A percentile compares a stretch with the other conserved stretches of the same genome.
phyloP scores from a whole-genome alignment of 1,140 invertebrate species.

The Papilio helenus region DNA sequence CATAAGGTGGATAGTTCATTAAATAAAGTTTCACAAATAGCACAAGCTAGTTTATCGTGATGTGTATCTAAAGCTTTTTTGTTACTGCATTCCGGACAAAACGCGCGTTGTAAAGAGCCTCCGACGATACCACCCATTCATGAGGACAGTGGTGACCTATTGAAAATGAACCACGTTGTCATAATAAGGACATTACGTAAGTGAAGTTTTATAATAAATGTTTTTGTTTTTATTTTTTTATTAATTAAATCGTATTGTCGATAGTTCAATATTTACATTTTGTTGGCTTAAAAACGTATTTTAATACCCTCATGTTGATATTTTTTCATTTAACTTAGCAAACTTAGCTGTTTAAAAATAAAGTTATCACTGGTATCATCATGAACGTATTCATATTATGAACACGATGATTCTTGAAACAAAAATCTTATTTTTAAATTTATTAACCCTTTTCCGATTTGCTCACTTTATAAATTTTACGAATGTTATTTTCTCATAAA shows the following conservation, averaged over 20 bases:
- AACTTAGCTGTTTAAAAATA: neutral
- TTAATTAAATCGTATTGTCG: neutral
- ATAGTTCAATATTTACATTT: too few species aligned
- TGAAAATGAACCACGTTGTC: constrained; percentile 67
- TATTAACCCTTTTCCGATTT: neutral
- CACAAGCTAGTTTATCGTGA: constrained; percentile 63
- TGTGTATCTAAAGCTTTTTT: constrained; percentile 81
- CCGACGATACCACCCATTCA: constrained; percentile 82
- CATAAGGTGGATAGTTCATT: constrained; percentile 52
- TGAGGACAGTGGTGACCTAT: constrained; percentile 80
- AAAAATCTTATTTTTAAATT: neutral
- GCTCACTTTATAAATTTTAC: constrained; percentile 2
- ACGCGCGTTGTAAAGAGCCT: constrained; percentile 80
- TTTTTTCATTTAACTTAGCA: too few species aligned
- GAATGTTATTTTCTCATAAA: constrained; percentile 32
- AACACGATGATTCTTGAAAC: neutral
- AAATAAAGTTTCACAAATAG: constrained; percentile 40
- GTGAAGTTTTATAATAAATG: constrained; percentile 28
- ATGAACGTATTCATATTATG: too few species aligned
- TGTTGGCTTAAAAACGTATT: neutral
- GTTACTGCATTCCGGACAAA: constrained; percentile 81
- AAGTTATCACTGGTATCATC: too few species aligned
- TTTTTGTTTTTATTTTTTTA: neutral
- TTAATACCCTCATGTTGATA: too few species aligned
- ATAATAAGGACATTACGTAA: constrained; percentile 57